phyloP scores from a whole-genome alignment of 2,797 vertebrate species.

The Sylvia borin region DNA sequence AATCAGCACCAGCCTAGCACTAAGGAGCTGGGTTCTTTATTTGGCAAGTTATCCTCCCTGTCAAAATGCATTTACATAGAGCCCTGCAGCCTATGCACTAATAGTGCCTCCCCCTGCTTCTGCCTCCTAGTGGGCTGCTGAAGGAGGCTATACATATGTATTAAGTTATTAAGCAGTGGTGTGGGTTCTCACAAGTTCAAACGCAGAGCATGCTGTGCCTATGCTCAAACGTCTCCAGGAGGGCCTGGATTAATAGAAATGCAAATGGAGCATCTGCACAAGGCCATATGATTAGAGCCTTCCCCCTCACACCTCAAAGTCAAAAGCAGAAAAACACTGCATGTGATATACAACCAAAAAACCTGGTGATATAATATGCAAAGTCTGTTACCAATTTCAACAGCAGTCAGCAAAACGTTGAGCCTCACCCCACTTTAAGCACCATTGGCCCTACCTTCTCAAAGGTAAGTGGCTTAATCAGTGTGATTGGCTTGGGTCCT shows the following conservation, averaged over 20 bases:
- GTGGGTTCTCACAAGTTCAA: constrained; percentile 85
- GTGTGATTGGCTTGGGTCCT: neutral
- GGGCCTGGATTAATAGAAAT: constrained; percentile 85
- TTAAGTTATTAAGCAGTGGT: constrained; percentile 83
- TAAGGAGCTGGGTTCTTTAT: constrained; percentile 26
- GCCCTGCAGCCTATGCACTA: constrained; percentile 64
- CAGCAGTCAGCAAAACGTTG: constrained; percentile 78
- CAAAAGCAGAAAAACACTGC: constrained; percentile 82
- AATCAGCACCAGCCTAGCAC: constrained; percentile 2
- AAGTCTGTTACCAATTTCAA: constrained; percentile 78
- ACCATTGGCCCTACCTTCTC: constrained; percentile 53
- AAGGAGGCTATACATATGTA: constrained; percentile 83
- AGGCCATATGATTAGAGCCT: constrained; percentile 82
- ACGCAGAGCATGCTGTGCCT: constrained; percentile 82
- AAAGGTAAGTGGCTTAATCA: constrained; percentile 65
- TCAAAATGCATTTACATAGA: constrained; percentile 67
- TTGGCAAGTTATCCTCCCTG: constrained; percentile 62
- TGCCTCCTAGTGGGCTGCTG: constrained; percentile 83
- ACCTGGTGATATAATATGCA: constrained; percentile 79
- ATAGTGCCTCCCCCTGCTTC: constrained; percentile 75
- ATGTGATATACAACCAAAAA: constrained; percentile 79
- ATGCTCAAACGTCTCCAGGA: constrained; percentile 81
- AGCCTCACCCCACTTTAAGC: constrained; percentile 50
- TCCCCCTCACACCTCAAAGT: constrained; percentile 81
- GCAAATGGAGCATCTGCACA: constrained; percentile 84